Evolutionary conservation across 2,888 invertebrate genomes (phyloP).

Genomic region (Eilema griseolum): DNA sequence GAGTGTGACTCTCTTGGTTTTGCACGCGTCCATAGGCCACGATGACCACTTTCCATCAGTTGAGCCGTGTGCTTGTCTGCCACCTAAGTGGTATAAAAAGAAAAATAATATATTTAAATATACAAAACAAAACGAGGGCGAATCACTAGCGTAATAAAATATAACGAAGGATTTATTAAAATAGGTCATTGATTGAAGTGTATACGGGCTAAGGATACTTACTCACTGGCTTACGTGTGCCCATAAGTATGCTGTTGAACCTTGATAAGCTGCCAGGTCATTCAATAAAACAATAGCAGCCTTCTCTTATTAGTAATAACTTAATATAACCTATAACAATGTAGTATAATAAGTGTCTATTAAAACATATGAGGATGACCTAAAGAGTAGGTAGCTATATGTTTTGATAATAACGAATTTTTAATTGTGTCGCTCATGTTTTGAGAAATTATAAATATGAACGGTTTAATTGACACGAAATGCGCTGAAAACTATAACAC

Average conservation of each 20-base stretch:
- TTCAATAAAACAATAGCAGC: conserved; percentile 10
- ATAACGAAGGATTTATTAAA: not conserved
- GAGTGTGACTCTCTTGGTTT: too few species aligned
- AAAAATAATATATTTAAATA: too few species aligned
- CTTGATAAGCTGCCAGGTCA: conserved; percentile 22
- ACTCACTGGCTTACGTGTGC: conserved; percentile 5
- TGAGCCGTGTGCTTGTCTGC: too few species aligned
- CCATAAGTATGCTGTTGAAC: conserved; percentile 15
- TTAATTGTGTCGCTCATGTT: not conserved
- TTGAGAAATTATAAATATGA: not conserved
- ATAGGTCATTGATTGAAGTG: conserved; percentile 1
- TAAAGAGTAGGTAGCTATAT: not conserved
- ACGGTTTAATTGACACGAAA: not conserved
- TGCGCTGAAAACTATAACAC: not conserved
- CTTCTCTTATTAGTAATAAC: conserved; percentile 3
- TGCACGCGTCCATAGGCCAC: too few species aligned
- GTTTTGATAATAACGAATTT: not conserved
- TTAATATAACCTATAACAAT: not conserved
- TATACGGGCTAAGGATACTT: not conserved
- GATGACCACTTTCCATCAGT: too few species aligned
- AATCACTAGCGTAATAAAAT: not conserved
- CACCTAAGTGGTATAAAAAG: too few species aligned
- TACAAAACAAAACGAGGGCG: too few species aligned
- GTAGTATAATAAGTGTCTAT: not conserved
- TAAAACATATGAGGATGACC: not conserved